Evolutionary conservation across 2,113 vertebrate genomes (phyloP).

Genomic region (Myotis yumanensis): DNA sequence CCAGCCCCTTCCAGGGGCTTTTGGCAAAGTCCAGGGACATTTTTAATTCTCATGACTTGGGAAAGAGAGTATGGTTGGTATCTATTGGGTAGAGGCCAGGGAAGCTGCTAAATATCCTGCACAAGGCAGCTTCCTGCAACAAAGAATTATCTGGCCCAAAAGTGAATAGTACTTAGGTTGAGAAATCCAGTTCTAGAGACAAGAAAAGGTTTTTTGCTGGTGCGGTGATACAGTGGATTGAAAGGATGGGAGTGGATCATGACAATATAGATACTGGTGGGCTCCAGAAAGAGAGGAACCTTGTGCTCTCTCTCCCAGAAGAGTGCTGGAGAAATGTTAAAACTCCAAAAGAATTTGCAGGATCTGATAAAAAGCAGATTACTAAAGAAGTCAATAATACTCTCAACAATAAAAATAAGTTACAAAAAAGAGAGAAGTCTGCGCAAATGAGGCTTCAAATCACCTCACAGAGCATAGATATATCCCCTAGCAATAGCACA

Average conservation of each 20-base stretch:
- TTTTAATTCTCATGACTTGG: not conserved
- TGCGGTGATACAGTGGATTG: not conserved
- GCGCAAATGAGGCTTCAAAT: not conserved
- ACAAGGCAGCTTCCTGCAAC: not conserved
- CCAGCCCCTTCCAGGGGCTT: not conserved
- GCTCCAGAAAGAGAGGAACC: not conserved
- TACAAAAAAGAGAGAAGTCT: not conserved
- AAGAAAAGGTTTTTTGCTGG: not conserved
- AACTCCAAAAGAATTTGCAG: not conserved
- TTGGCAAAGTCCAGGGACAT: not conserved
- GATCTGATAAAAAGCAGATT: not conserved
- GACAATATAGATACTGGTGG: not conserved
- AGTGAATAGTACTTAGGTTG: not conserved
- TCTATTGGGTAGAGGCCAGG: not conserved
- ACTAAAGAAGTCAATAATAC: not conserved
- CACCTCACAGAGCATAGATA: not conserved
- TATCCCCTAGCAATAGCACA: not conserved
- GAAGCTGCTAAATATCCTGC: not conserved
- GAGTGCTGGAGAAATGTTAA: not conserved
- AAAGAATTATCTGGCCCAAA: not conserved
- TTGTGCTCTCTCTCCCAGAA: not conserved
- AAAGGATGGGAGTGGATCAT: not conserved
- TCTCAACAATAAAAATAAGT: not conserved
- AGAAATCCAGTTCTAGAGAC: not conserved
- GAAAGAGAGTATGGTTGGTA: not conserved